Percentiles rank a stretch among this genome's conserved stretches.
phyloP scores from a whole-genome alignment of 2,113 vertebrate genomes.

The Mormyrus iriodes region DNA sequence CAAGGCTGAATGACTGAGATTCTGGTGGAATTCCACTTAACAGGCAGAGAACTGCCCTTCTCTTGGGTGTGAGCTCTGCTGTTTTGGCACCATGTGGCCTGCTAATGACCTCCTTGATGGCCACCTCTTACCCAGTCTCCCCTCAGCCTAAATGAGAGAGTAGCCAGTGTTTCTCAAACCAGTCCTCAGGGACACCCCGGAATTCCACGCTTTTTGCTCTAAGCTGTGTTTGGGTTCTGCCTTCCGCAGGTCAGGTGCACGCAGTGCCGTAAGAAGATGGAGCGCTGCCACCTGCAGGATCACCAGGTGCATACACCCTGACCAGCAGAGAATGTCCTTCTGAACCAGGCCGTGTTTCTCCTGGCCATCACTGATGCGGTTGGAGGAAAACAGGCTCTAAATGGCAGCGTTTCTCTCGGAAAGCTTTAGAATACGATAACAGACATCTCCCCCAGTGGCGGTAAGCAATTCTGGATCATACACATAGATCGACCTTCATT shows the following conservation, averaged over 20 bases:
- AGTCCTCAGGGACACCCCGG: background rate
- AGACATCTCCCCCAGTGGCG: background rate
- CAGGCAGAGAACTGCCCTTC: background rate
- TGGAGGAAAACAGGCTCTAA: background rate
- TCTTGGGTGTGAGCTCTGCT: background rate
- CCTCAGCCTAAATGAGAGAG: background rate
- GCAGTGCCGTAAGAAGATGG: slow-evolving; percentile 50
- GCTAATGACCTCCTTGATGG: background rate
- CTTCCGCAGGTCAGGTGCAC: slow-evolving; percentile 52
- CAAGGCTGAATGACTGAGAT: background rate
- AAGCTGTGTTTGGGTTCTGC: background rate
- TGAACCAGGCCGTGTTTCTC: background rate
- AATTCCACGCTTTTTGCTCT: background rate
- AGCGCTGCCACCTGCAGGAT: slow-evolving; percentile 44
- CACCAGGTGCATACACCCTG: slow-evolving; percentile 46
- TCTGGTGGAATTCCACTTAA: background rate
- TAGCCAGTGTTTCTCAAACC: background rate
- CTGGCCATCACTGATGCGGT: background rate
- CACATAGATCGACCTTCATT: background rate
- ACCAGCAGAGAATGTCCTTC: background rate
- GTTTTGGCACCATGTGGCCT: background rate
- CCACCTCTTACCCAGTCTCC: background rate
- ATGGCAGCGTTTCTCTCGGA: background rate
- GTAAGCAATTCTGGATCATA: background rate
- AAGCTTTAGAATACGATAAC: background rate